Percentiles rank a stretch among this genome's conserved stretches.
phyloP scores from a whole-genome alignment of 2,113 vertebrate species.

The Fulmarus glacialis region DNA sequence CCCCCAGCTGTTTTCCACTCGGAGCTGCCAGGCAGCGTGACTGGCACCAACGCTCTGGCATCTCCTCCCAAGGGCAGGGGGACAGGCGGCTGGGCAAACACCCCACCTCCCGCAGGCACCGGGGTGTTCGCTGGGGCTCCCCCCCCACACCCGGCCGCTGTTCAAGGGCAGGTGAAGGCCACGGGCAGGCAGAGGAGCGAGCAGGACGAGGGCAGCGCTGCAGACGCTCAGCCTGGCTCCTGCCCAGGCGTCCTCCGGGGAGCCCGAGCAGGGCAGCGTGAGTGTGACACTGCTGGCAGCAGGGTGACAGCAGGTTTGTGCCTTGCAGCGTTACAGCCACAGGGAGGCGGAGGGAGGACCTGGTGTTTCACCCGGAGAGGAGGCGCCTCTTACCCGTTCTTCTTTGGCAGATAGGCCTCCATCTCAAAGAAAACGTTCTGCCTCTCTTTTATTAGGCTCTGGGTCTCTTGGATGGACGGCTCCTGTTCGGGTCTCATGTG shows the following conservation, averaged over 20 bases:
- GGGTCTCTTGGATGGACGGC: slow-evolving; percentile 72
- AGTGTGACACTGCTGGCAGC: background rate
- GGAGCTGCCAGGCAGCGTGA: background rate
- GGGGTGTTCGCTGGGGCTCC: background rate
- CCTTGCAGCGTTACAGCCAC: background rate
- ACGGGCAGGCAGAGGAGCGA: background rate
- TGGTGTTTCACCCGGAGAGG: fast-evolving
- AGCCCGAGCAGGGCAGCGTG: background rate
- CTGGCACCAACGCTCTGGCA: background rate
- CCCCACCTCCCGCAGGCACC: background rate
- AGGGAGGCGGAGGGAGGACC: background rate
- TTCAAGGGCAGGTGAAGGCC: background rate
- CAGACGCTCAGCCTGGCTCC: background rate
- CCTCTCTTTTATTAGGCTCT: slow-evolving; percentile 82
- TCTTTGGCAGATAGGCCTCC: slow-evolving; percentile 94
- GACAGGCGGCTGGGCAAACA: fast-evolving
- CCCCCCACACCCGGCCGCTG: fast-evolving
- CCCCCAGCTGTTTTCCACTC: background rate
- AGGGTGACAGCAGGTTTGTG: background rate
- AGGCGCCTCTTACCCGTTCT: slow-evolving; percentile 84
- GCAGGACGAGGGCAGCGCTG: background rate
- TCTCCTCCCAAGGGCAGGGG: background rate
- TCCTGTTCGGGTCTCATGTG: slow-evolving; percentile 55
- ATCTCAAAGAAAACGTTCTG: slow-evolving; percentile 90
- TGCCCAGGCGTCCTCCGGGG: background rate